These are phyloP conservation scores for Scalopus aquaticus DNA, from an alignment of 2,113 vertebrate species.

Conservation along the genomic window DNA sequence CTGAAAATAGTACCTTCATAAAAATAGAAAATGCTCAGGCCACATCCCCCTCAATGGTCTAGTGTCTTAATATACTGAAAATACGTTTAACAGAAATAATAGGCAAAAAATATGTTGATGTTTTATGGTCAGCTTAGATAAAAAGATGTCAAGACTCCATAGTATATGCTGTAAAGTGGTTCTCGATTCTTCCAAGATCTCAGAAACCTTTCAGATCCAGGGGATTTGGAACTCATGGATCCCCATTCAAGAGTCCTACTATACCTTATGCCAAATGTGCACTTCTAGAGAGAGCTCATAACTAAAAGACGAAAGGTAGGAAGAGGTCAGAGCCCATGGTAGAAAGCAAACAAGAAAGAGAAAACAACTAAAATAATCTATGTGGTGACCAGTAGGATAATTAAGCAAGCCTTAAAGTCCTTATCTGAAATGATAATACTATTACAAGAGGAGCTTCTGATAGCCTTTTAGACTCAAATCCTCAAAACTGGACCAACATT, in stretches of 20 bases:
- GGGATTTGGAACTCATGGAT: too few relatives aligned
- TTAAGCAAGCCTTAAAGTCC: rapidly evolving
- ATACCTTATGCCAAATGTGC: not conserved
- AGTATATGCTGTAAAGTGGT: not conserved
- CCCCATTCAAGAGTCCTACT: not conserved
- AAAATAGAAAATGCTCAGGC: not conserved
- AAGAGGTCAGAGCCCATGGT: not conserved
- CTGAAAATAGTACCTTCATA: not conserved
- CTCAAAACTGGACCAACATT: not conserved
- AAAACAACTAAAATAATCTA: not conserved
- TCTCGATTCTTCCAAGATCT: not conserved
- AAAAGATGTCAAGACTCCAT: not conserved
- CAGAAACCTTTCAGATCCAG: not conserved
- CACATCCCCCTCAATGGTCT: not conserved
- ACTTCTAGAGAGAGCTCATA: not conserved
- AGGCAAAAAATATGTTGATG: not conserved
- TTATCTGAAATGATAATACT: not conserved
- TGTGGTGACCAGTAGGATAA: too few relatives aligned
- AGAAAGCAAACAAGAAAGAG: not conserved
- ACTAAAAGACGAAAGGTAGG: not conserved
- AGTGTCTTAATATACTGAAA: not conserved
- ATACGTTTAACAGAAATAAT: not conserved
- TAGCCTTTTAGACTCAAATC: not conserved
- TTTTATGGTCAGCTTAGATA: not conserved
- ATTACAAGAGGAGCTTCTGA: not conserved